A percentile compares a stretch with the other conserved stretches of the same genome.
phyloP scores from a whole-genome alignment of 1,140 invertebrate genomes.

The Anastrepha ludens region DNA sequence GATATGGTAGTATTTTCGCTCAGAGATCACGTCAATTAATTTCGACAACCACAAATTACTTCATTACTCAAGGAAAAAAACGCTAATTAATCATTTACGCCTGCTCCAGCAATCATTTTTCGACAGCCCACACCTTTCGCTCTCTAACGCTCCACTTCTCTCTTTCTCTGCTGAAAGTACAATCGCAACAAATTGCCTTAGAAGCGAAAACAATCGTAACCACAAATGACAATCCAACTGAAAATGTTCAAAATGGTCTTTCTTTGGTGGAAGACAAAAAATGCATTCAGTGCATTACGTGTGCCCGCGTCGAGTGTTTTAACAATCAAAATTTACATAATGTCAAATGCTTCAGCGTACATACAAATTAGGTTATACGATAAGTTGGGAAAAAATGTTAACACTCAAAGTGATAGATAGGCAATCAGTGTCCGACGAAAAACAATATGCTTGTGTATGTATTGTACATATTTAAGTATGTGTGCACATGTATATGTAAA shows the following conservation, averaged over 20 bases:
- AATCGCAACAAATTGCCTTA: constrained; percentile 1
- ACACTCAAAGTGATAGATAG: constrained; percentile 33
- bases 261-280: background rate
- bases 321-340: constrained; percentile 44
- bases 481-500: background rate
- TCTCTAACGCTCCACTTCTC: no score
- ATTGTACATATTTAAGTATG: background rate
- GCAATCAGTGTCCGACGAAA: background rate
- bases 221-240: background rate
- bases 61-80: no score
- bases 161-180: no score
- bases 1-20: no score
- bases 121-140: no score
- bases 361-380: constrained; percentile 18
- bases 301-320: background rate
- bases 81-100: no score
- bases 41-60: no score
- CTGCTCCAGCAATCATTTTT: no score
- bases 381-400: constrained; percentile 19
- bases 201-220: background rate
- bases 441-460: background rate
- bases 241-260: background rate
- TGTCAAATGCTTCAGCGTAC: constrained; percentile 33
- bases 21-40: no score
- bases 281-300: constrained; percentile 31